Evolutionary conservation across 2,888 invertebrate genomes (phyloP).

Genomic region (Drosophila anomelani): DNA sequence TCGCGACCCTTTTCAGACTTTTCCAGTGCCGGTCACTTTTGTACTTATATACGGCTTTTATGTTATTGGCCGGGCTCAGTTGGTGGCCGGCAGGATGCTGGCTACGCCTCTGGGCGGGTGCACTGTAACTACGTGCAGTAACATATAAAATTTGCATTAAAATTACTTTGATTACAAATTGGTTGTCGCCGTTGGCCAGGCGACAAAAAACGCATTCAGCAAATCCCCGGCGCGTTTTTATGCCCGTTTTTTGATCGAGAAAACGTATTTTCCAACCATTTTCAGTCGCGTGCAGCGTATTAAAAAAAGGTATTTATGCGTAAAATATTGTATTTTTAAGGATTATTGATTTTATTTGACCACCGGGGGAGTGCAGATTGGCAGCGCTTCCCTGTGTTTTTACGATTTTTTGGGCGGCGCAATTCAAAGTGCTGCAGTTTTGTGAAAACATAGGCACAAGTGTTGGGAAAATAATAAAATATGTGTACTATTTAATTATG

Average conservation of each 20-base stretch:
- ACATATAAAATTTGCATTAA: constrained; percentile 81
- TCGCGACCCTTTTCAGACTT: constrained; percentile 42
- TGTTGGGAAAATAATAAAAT: constrained; percentile 38
- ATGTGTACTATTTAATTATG: constrained; percentile 42
- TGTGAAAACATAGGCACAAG: constrained; percentile 18
- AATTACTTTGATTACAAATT: constrained; percentile 82
- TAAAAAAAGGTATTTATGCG: constrained; percentile 61
- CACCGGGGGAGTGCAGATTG: constrained; percentile 31
- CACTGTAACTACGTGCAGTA: constrained; percentile 53
- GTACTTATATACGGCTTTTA: constrained; percentile 68
- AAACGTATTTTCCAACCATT: constrained; percentile 8
- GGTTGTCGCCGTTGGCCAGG: constrained; percentile 48
- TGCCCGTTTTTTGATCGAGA: constrained; percentile 10
- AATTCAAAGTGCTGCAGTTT: not conserved
- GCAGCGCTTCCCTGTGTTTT: constrained; percentile 14
- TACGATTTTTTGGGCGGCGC: constrained; percentile 12
- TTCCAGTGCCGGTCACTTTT: constrained; percentile 30
- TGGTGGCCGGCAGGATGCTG: constrained; percentile 30
- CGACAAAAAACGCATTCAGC: constrained; percentile 28
- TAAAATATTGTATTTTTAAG: constrained; percentile 78
- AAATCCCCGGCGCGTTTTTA: constrained; percentile 51
- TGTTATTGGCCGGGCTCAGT: constrained; percentile 35
- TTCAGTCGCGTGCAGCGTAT: constrained; percentile 14
- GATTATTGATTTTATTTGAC: constrained; percentile 74
- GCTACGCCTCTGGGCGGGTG: constrained; percentile 43